Conservation (phyloP, 2,888 invertebrate species). For the Drosophila cracens region DNA sequence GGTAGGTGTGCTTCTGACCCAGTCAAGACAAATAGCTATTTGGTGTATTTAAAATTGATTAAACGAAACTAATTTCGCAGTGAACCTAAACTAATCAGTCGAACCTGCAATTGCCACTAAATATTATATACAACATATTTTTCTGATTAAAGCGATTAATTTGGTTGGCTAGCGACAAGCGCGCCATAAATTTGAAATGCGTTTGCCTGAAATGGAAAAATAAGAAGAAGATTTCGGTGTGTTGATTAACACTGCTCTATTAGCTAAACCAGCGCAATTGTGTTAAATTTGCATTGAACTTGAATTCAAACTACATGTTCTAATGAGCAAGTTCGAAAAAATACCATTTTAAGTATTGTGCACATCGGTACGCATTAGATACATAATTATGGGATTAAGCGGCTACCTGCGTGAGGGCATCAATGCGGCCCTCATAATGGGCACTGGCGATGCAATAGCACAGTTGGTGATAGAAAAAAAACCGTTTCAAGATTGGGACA, state of each 20-base stretch:
- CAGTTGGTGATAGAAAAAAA: conserved; percentile 69
- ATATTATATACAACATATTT: not conserved
- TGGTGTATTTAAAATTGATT: not conserved
- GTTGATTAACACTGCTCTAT: not conserved
- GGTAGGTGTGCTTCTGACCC: not conserved
- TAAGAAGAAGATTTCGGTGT: not conserved
- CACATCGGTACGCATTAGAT: not conserved
- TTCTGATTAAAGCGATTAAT: not conserved
- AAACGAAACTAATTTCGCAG: not conserved
- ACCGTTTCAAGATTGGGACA: conserved; percentile 59
- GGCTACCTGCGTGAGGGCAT: conserved; percentile 46
- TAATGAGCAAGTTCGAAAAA: no score
- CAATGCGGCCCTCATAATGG: conserved; percentile 79
- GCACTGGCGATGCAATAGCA: conserved; percentile 77
- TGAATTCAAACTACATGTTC: not conserved
- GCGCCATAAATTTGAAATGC: not conserved
- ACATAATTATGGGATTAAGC: conserved; percentile 70
- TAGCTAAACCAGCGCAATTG: conserved; percentile 1
- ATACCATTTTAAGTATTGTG: not conserved
- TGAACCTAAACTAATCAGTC: not conserved
- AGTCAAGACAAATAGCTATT: not conserved
- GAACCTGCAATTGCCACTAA: no score
- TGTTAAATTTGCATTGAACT: not conserved
- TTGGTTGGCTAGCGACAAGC: no score
- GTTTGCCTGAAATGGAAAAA: not conserved